A percentile compares a stretch with the other conserved stretches of the same genome.
phyloP scores from a whole-genome alignment of 2,888 invertebrate species.

The Cantharis rustica region DNA sequence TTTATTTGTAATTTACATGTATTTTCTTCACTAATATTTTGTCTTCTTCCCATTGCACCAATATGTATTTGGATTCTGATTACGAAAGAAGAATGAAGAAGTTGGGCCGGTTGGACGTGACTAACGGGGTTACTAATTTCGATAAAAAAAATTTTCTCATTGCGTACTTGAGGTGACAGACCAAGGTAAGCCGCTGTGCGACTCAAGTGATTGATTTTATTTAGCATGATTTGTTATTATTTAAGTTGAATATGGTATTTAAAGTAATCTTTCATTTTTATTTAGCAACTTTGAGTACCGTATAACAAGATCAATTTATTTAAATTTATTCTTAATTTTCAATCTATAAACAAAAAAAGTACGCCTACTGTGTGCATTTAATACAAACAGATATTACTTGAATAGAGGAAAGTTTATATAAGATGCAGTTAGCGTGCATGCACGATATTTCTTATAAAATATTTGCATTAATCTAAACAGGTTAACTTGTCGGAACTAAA shows the following conservation, averaged over 20 bases:
- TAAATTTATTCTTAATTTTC: neutral
- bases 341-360: neutral
- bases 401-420: neutral
- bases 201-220: neutral
- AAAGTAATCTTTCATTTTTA: neutral
- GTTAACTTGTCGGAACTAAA: constrained; percentile 2
- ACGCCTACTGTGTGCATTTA: neutral
- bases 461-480: constrained; percentile 1
- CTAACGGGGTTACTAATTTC: neutral
- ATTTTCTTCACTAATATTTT: too few species aligned
- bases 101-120: too few species aligned
- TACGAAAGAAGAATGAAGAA: too few species aligned
- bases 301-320: neutral
- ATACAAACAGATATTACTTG: neutral
- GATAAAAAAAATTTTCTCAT: neutral
- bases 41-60: too few species aligned
- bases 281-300: neutral
- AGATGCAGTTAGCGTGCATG: neutral
- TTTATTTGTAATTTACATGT: too few species aligned
- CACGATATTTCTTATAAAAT: neutral
- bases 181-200: neutral
- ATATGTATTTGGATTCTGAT: too few species aligned
- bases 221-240: neutral
- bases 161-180: neutral
- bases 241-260: neutral